Conservation (phyloP, 2,888 invertebrate species). For the Acronicta psi region DNA sequence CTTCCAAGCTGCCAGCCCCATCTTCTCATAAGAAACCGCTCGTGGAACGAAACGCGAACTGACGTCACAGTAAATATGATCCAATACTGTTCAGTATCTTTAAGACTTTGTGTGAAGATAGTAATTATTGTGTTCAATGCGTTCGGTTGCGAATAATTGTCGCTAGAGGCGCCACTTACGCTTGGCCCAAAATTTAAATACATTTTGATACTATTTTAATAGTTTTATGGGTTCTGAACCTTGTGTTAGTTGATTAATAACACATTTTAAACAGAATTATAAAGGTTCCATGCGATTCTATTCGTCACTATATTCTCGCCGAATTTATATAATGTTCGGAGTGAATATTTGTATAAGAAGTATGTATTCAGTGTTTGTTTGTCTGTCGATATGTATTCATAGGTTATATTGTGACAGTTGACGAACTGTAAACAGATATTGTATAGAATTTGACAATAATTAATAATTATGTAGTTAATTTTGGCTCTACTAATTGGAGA, state of each 20-base stretch:
- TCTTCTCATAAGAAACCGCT: slow-evolving; percentile 77
- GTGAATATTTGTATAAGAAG: slow-evolving; percentile 18
- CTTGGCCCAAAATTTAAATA: slow-evolving; percentile 4
- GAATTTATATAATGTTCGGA: slow-evolving; percentile 17
- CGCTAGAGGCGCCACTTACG: slow-evolving; percentile 22
- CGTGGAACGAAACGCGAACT: slow-evolving; percentile 66
- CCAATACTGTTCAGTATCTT: slow-evolving; percentile 24
- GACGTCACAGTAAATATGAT: slow-evolving; percentile 37
- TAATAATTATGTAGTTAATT: slow-evolving; percentile 9
- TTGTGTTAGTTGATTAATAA: slow-evolving; percentile 3
- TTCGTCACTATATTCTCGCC: slow-evolving; percentile 26
- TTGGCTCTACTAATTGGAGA: too few species aligned
- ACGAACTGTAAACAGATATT: slow-evolving; percentile 16
- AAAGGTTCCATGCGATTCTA: not conserved
- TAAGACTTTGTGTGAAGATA: slow-evolving; percentile 15
- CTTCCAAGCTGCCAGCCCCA: slow-evolving; percentile 79
- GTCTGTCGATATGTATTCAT: too few species aligned
- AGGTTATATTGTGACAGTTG: slow-evolving; percentile 25
- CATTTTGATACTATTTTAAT: slow-evolving; percentile 6
- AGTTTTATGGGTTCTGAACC: slow-evolving; percentile 3
- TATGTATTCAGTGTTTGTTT: too few species aligned
- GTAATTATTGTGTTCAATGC: slow-evolving; percentile 42
- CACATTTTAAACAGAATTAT: not conserved
- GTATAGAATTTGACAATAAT: slow-evolving; percentile 25
- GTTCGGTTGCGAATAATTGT: slow-evolving; percentile 2